phyloP scores from a whole-genome alignment of 2,113 vertebrate species.

The Pyxicephalus adspersus region DNA sequence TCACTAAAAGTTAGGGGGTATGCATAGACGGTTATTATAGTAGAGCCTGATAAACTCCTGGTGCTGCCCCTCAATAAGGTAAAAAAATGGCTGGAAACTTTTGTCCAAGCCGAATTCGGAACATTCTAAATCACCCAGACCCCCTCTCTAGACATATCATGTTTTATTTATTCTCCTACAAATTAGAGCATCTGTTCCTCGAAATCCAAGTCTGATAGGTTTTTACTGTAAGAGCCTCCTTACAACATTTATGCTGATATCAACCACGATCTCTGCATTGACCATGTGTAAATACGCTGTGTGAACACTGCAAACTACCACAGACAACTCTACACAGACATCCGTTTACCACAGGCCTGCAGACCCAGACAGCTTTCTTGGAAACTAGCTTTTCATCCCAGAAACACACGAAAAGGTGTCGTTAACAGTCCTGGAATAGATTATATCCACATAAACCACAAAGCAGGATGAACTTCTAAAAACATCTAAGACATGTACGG shows the following conservation, averaged over 20 bases:
- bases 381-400: constrained; percentile 38
- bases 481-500: background rate
- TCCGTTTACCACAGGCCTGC: background rate
- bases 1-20: too few relatives aligned
- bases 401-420: background rate
- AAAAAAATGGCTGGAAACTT: too few relatives aligned
- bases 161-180: too few relatives aligned
- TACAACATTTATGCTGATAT: background rate
- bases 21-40: too few relatives aligned
- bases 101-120: too few relatives aligned
- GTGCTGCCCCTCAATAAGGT: too few relatives aligned
- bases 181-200: background rate
- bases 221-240: background rate
- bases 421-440: constrained; percentile 8
- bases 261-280: background rate
- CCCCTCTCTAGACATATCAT: too few relatives aligned
- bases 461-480: background rate
- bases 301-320: background rate
- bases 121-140: too few relatives aligned
- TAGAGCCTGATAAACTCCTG: too few relatives aligned
- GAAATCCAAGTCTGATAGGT: background rate
- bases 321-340: constrained; percentile 21
- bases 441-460: constrained; percentile 44
- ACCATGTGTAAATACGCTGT: background rate
- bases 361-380: constrained; percentile 26